Evolutionary conservation across 2,888 invertebrate genomes (phyloP), one percentile per base, ranked within the genome.

Genomic region (Brachycybe producta): DNA sequence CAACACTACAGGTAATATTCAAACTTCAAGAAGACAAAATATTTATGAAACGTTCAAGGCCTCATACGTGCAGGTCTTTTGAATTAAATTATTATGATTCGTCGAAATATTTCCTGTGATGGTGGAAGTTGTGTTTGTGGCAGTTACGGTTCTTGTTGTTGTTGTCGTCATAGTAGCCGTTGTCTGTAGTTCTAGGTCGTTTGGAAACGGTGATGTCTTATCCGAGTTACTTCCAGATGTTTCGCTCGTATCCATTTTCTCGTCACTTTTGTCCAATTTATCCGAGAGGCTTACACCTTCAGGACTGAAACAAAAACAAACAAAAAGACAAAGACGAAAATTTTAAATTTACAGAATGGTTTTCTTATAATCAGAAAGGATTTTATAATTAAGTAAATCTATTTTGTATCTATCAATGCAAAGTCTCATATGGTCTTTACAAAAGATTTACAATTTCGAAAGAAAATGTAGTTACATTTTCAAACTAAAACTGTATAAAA

Each of bases 191-290:
- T 46, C 46, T n/a, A 27, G 15, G n/a, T 46, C 46, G n/a, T 36
- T 46, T 23, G 46, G 46, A 32, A 46, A 24, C 21, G 50, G 45
- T n/a, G 45, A 50, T 19, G 49, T 35, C 28, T 49, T 49, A 23
- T 50, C 50, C 2, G 50, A 50, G n/a, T n/a, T n/a, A 19, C 50
- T 50, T 13, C 26, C 45, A n/a, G 50, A 45, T 7, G 50, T 50
- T 28, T 50, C 50, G 27, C 54, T 54, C 21, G 43, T 54, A 26
- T 54, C 54, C 54, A 54, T 54, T 45, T 54, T 54, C 23, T 54
- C 51, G 30, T 54, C 54, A n/a, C 43, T 35, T 36, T 52, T 52
- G 30, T 54, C 54, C 15, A 39, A 17, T 47, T 51, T 51, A 35
- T 51, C 51, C 19, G 50, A 50, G n/a, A 34, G 36, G 26, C 43